Conservation (phyloP, 2,797 vertebrate genomes). For the Chiloscyllium punctatum region DNA sequence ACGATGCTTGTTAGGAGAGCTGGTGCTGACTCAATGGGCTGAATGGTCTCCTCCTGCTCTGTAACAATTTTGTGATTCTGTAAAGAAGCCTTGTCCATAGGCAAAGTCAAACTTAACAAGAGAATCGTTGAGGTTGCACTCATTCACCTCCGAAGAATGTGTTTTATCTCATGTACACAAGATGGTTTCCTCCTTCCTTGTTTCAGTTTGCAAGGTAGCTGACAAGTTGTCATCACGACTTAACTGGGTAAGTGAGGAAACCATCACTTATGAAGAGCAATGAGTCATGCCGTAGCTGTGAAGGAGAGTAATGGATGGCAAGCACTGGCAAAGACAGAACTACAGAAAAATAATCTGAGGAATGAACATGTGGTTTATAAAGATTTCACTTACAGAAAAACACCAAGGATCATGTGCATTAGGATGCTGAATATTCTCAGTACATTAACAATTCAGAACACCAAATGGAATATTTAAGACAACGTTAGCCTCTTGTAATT, state of each 20-base stretch:
- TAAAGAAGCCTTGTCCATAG: background rate
- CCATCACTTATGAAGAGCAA: background rate
- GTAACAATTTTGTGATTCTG: too few relatives aligned
- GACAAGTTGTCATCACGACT: background rate
- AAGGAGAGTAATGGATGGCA: background rate
- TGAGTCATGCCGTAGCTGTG: background rate
- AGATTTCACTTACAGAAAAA: background rate
- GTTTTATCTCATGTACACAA: background rate
- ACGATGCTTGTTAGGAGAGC: too few relatives aligned
- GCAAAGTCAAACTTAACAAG: background rate
- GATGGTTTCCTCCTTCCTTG: slow-evolving; percentile 4
- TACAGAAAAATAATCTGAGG: background rate
- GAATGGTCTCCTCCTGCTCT: too few relatives aligned
- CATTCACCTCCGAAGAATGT: background rate
- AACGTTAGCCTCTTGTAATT: background rate
- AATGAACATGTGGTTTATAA: background rate
- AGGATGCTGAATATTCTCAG: background rate
- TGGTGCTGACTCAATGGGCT: too few relatives aligned
- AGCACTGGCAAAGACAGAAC: background rate
- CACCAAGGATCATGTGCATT: background rate
- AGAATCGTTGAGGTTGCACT: background rate
- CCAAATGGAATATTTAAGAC: background rate
- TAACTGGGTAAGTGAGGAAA: slow-evolving; percentile 12
- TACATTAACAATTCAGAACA: background rate
- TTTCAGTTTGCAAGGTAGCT: background rate